Evolutionary conservation across 2,113 vertebrate species (phyloP).

Genomic region (Tor tambroides): DNA sequence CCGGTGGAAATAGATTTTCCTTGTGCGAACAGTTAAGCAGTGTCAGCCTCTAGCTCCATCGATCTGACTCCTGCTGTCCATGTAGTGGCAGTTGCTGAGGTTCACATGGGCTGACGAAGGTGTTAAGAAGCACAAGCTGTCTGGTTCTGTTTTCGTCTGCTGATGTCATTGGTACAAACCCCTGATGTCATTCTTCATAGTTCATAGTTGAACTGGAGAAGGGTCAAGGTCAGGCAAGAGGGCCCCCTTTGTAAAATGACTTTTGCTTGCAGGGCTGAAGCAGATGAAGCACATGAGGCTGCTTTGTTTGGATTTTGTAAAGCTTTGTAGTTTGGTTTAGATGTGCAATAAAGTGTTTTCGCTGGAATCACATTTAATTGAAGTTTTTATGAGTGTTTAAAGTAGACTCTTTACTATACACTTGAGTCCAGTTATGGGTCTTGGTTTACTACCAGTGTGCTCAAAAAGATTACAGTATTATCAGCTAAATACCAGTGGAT

Average conservation of each 20-base stretch:
- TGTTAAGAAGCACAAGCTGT: conserved; percentile 60
- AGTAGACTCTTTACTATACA: conserved; percentile 20
- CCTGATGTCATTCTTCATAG: conserved; percentile 63
- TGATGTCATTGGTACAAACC: conserved; percentile 62
- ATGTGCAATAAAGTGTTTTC: background rate
- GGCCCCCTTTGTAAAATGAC: background rate
- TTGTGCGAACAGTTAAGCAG: conserved; percentile 35
- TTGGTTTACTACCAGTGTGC: background rate
- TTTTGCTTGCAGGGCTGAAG: background rate
- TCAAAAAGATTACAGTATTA: conserved; percentile 20
- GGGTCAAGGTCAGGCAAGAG: conserved; percentile 53
- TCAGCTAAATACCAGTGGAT: conserved; percentile 12
- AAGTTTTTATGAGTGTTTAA: conserved; percentile 19
- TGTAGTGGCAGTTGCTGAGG: conserved; percentile 6
- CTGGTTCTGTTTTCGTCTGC: conserved; percentile 52
- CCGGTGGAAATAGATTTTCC: conserved; percentile 39
- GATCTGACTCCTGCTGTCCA: conserved; percentile 28
- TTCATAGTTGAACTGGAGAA: background rate
- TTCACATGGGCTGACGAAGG: conserved; percentile 54
- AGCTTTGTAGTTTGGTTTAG: conserved; percentile 15
- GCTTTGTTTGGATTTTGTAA: conserved; percentile 1
- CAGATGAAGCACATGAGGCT: background rate
- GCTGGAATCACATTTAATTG: background rate
- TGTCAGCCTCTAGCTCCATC: conserved; percentile 44
- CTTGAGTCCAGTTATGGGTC: background rate